Base-by-base conservation (phyloP, 2,797 vertebrate genomes). In the Microctenopoma stevenorrisi region DNA sequence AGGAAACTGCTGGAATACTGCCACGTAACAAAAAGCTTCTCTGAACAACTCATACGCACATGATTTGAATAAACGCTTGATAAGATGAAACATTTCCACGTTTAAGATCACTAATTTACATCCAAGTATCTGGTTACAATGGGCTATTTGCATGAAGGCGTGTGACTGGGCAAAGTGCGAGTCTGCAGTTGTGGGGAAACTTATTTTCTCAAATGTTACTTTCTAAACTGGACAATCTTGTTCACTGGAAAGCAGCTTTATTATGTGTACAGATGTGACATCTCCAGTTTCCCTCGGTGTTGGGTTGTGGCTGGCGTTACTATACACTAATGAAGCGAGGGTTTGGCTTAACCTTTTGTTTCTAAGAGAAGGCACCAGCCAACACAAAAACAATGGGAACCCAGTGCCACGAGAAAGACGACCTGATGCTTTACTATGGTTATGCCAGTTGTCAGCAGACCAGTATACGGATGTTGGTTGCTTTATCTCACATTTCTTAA, bases 101-200 rank as follows among this genome's bases (percentile, higher is more conserved):
- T 75, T 47, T 49, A 61, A 63, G 28, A 58, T 48, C 60, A 44
- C 37, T 40, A 0, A 55, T 64, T 57, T 77, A 62, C 33, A 56
- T 53, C n/a, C 0, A 0, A 25, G 10, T 35, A 22, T 4, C n/a
- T 30, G 25, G 67, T 22, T 33, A 12, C 44, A 62, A 48, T 40
- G 12, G 28, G 18, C 25, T 7, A 59, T 79, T 75, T 79, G 68
- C 60, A 73, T 76, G 12, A 3, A 64, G 13, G 47, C 48, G 62
- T 1, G 0, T 37, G 48, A 68, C 14, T 64, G 37, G 38, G 53
- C 30, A 49, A 7, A 50, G 42, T 11, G n/a, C 53, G 40, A 18
- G 22, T 65, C 44, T 53, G 47, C 12, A 62, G 58, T 12, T 25
- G 35, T 43, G 47, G 37, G 2, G 25, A 12, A 57, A 49, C 2